Conservation (phyloP, 2,797 vertebrate genomes). For the Knipowitschia caucasica region DNA sequence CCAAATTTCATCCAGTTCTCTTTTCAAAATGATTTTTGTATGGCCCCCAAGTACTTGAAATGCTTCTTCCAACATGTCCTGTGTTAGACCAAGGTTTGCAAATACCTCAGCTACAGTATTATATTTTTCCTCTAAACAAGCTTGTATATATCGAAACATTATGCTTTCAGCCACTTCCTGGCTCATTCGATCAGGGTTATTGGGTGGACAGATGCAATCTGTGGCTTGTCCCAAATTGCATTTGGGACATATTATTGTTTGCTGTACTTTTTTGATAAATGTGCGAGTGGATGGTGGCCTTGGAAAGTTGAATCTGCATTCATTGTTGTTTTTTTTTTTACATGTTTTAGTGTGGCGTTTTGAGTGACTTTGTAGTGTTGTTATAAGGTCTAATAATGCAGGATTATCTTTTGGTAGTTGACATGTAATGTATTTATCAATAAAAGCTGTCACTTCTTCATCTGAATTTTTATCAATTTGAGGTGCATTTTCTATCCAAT, state of each 20-base stretch:
- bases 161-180: background rate
- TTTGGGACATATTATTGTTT: background rate
- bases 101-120: background rate
- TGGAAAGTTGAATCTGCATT: conserved; percentile 1
- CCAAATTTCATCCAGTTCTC: background rate
- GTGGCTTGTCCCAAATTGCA: background rate
- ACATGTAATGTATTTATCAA: background rate
- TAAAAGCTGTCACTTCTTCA: background rate
- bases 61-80: background rate
- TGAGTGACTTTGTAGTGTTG: conserved; percentile 8
- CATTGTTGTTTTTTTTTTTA: conserved; percentile 1
- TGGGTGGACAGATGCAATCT: background rate
- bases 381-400: background rate
- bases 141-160: background rate
- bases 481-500: background rate
- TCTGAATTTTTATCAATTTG: background rate
- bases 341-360: conserved; percentile 9
- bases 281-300: background rate
- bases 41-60: background rate
- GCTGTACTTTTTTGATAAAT: background rate
- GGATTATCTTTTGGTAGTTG: conserved; percentile 10
- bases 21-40: background rate
- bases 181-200: background rate
- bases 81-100: background rate
- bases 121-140: background rate